Conservation (phyloP, 2,888 invertebrate genomes). For the Allacma fusca region DNA sequence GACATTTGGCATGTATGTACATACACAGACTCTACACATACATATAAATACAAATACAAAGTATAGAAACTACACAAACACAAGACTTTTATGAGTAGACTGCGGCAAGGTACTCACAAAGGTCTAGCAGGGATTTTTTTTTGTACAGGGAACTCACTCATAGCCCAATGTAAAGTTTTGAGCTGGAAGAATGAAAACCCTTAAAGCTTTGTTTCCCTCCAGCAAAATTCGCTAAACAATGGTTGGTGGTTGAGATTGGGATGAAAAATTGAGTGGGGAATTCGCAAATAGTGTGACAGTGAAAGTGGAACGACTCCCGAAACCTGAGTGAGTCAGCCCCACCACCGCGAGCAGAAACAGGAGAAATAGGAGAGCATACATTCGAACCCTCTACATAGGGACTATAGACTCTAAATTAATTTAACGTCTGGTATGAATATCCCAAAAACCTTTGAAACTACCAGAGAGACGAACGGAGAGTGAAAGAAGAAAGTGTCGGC, state of each 20-base stretch:
- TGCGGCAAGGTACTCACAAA: too few relatives aligned
- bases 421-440: neutral
- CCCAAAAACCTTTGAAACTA: neutral
- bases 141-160: neutral
- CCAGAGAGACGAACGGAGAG: neutral
- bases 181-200: neutral
- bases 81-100: too few relatives aligned
- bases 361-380: too few relatives aligned
- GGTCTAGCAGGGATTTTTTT: too few relatives aligned
- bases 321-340: too few relatives aligned
- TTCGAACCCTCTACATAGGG: too few relatives aligned
- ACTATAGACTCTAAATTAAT: conserved; percentile 3
- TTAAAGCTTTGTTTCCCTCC: conserved; percentile 3
- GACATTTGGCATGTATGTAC: too few relatives aligned
- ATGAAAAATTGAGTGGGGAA: conserved; percentile 10
- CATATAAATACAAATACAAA: too few relatives aligned
- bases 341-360: too few relatives aligned
- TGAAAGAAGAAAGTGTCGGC: conserved; percentile 6
- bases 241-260: conserved; percentile 16
- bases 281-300: conserved; percentile 9
- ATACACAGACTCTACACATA: too few relatives aligned
- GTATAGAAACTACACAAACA: too few relatives aligned
- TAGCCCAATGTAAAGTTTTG: neutral
- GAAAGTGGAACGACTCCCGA: neutral
- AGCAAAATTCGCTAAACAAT: conserved; percentile 2